These are phyloP conservation scores for Hedychridium roseum DNA, from an alignment of 2,888 invertebrate genomes.

Conservation along the genomic window DNA sequence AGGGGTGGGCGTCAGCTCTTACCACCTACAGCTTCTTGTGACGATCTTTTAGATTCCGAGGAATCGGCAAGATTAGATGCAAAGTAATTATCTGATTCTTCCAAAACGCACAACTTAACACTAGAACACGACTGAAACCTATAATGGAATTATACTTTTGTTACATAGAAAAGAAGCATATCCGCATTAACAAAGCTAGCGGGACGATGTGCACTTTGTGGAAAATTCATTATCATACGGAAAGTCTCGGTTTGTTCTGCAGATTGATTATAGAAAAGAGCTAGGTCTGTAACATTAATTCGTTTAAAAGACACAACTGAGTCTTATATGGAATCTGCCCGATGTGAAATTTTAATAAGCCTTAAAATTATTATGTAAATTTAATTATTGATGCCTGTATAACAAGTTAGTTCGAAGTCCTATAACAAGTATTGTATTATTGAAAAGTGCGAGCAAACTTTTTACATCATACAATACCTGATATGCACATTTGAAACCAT, in stretches of 20 bases:
- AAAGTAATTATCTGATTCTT: too few relatives aligned
- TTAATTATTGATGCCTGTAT: background rate
- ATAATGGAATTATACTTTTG: too few relatives aligned
- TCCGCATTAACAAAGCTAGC: slow-evolving; percentile 16
- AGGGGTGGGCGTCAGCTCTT: slow-evolving; percentile 57
- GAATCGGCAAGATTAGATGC: slow-evolving; percentile 58
- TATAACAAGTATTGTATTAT: background rate
- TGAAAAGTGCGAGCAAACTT: background rate
- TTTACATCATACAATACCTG: background rate
- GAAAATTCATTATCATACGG: background rate
- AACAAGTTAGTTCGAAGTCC: background rate
- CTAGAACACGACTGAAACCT: too few relatives aligned
- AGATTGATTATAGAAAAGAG: too few relatives aligned
- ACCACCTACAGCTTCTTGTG: slow-evolving; percentile 60
- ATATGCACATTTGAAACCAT: too few relatives aligned
- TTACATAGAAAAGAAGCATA: slow-evolving; percentile 25
- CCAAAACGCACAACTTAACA: too few relatives aligned
- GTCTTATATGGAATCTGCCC: background rate
- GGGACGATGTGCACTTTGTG: background rate
- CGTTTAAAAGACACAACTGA: background rate
- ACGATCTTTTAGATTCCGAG: slow-evolving; percentile 59
- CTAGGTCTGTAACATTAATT: slow-evolving; percentile 2
- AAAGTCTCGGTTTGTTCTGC: too few relatives aligned
- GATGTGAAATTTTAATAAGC: too few relatives aligned
- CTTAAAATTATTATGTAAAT: background rate